Conservation (phyloP, 2,888 invertebrate species). For the Andrena chrysosceles region DNA sequence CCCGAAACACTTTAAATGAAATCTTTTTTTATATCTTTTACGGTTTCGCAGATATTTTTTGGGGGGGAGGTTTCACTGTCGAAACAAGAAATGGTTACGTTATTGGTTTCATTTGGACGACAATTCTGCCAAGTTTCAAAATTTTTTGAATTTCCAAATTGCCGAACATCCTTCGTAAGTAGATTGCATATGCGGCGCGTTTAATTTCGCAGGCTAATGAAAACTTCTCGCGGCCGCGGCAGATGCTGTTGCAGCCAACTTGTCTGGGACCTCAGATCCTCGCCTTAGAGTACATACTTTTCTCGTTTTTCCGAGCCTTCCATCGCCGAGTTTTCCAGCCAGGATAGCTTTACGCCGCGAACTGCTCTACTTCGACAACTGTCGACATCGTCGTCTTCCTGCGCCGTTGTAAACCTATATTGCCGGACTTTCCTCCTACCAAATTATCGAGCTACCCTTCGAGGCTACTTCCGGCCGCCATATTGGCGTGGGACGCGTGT, state of each 20-base stretch:
- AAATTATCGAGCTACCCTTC: constrained; percentile 31
- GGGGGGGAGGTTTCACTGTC: too few species aligned
- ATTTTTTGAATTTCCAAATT: too few species aligned
- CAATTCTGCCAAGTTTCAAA: too few species aligned
- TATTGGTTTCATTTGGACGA: too few species aligned
- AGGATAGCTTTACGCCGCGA: not conserved
- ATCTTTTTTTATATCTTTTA: too few species aligned
- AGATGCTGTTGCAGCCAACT: constrained; percentile 47
- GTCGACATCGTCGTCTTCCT: constrained; percentile 7
- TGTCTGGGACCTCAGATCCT: constrained; percentile 29
- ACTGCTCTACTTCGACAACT: constrained; percentile 7
- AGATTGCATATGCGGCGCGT: constrained; percentile 46
- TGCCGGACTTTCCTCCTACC: constrained; percentile 47
- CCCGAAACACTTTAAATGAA: too few species aligned
- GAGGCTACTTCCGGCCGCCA: not conserved
- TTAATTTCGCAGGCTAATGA: constrained; percentile 70
- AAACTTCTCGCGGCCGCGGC: constrained; percentile 59
- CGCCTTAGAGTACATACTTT: constrained; percentile 51
- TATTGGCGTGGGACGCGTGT: constrained; percentile 9
- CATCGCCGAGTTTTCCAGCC: not conserved
- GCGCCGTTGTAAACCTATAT: constrained; percentile 27
- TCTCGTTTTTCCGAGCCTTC: constrained; percentile 48
- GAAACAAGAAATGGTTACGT: too few species aligned
- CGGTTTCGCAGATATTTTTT: too few species aligned
- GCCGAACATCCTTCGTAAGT: constrained; percentile 3